Evolutionary conservation across 2,113 vertebrate species (phyloP), one percentile per base, ranked within the genome.

Genomic region (Nestor notabilis): DNA sequence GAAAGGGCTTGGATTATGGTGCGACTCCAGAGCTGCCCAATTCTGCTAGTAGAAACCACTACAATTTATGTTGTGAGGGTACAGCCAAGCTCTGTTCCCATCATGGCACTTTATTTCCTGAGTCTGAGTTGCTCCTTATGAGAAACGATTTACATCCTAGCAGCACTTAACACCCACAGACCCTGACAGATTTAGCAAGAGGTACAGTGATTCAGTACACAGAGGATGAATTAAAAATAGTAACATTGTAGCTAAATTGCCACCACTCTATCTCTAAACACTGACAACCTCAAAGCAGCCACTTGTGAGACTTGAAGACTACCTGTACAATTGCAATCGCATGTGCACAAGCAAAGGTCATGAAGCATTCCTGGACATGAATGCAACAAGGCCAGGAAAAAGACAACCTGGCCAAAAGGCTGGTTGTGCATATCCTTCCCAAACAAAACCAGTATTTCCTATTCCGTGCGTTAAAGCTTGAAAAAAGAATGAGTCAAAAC

Each of bases 141-240:
- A 87, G 93, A 80, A 94, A 96, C 35, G 61, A 94, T 95, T 90
- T 91, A 89, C 84, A 96, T 86, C 49, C 71, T 89, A 81, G 76
- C 92, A 91, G 89, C 70, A 71, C 87, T 95, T 85, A 93, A 97
- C 96, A 98, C 97, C 97, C 96, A 94, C 83, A 1, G 93, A 83
- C 93, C n/a, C 81, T 84, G 93, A 94, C 85, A 79, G 93, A 97
- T 96, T 97, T 97, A 98, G 97, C 96, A 94, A 79, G 95, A 95
- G 87, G 80, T 93, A 81, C 64, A 56, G 79, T 97, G 97, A 98
- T 97, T 98, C 98, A 97, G 97, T 95, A 97, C 86, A 61, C 9
- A 85, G 87, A 91, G 65, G 95, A 95, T 87, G 72, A 95, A 95
- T 97, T 98, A 97, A 97, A 98, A 98, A 97, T 97, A 97, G 97